Conservation (phyloP, 2,888 invertebrate species). For the Andricus curvator region DNA sequence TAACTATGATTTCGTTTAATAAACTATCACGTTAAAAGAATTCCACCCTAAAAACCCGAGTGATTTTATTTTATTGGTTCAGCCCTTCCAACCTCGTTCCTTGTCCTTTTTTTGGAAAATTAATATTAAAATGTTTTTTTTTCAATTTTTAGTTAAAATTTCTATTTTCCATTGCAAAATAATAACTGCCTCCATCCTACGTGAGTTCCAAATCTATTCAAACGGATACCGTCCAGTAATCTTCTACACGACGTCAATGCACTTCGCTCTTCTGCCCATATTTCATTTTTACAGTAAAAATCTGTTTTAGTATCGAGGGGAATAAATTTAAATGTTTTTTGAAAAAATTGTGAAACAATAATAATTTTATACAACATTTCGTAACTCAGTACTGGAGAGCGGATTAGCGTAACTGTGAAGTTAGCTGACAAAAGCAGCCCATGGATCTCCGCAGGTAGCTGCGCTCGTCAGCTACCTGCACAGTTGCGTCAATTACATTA, state of each 20-base stretch:
- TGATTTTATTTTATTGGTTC: constrained; percentile 48
- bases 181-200: constrained; percentile 27
- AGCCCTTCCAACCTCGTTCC: neutral
- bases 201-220: constrained; percentile 54
- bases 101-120: neutral
- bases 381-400: too few species aligned
- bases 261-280: constrained; percentile 44
- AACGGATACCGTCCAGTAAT: constrained; percentile 58
- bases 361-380: too few species aligned
- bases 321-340: neutral
- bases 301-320: neutral
- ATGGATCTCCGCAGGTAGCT: too few species aligned
- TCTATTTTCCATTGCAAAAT: neutral
- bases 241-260: constrained; percentile 54
- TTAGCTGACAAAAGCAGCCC: too few species aligned
- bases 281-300: neutral
- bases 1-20: constrained; percentile 76
- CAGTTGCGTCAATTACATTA: too few species aligned
- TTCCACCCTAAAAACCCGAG: constrained; percentile 47
- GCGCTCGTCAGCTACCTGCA: too few species aligned
- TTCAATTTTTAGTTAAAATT: neutral
- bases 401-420: too few species aligned
- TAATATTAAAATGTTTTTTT: neutral
- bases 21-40: constrained; percentile 75
- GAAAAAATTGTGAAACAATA: neutral